Conservation (phyloP, 2,113 vertebrate species). For the Stegostoma tigrinum region DNA sequence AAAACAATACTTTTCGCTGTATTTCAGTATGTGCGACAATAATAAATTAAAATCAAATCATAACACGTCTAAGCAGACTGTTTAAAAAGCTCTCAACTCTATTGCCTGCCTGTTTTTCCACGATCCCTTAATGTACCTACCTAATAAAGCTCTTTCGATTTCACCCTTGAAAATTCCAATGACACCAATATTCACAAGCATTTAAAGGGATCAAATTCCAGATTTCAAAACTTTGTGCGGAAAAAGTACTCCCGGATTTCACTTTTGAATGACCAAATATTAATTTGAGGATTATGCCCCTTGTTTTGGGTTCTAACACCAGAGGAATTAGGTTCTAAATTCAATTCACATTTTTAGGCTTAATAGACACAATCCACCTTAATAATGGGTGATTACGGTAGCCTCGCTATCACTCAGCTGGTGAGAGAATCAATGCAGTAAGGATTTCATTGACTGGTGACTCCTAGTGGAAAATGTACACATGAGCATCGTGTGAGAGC, state of each 20-base stretch:
- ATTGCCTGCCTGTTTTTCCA: not conserved
- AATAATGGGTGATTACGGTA: not conserved
- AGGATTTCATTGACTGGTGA: not conserved
- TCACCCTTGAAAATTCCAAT: not conserved
- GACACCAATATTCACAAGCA: not conserved
- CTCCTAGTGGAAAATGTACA: not conserved
- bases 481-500: not conserved
- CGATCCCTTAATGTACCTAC: not conserved
- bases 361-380: not conserved
- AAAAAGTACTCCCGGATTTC: not conserved
- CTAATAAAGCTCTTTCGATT: not conserved
- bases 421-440: not conserved
- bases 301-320: not conserved
- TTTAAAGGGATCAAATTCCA: not conserved
- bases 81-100: too few relatives aligned
- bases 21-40: too few relatives aligned
- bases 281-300: not conserved
- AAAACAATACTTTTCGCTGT: too few relatives aligned
- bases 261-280: not conserved
- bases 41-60: too few relatives aligned
- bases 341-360: not conserved
- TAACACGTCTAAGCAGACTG: too few relatives aligned
- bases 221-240: not conserved
- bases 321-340: not conserved
- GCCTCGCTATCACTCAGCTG: not conserved